phyloP scores from a whole-genome alignment of 2,888 invertebrate genomes.

The Pyrrhosoma nymphula region DNA sequence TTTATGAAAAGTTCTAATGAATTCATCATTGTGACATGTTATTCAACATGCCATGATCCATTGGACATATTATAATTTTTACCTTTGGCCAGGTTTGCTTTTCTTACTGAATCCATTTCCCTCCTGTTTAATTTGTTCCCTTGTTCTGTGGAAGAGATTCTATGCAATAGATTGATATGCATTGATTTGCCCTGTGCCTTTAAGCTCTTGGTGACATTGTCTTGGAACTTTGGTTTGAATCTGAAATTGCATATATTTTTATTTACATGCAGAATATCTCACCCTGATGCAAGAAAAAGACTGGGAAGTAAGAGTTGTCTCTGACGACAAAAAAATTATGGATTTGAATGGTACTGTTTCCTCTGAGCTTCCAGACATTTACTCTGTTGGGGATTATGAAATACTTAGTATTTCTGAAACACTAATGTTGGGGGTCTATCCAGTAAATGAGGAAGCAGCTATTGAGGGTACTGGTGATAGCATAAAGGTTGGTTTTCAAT shows the following conservation, averaged over 20 bases:
- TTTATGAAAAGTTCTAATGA: no score
- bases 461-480: not conserved
- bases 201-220: not conserved
- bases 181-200: no score
- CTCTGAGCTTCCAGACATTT: not conserved
- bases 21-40: no score
- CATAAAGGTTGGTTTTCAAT: conserved; percentile 27
- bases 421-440: conserved; percentile 1
- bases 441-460: conserved; percentile 6
- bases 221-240: not conserved
- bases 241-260: not conserved
- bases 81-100: no score
- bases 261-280: conserved; percentile 11
- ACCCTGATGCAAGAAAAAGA: not conserved
- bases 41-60: no score
- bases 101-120: no score
- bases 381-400: not conserved
- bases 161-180: no score
- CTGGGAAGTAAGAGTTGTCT: not conserved
- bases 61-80: no score
- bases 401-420: conserved; percentile 7
- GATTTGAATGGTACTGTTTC: not conserved
- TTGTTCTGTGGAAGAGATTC: no score
- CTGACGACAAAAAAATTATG: not conserved
- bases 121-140: no score